Evolutionary conservation across 2,888 invertebrate species (phyloP), one percentile per base, ranked within the genome.

Genomic region (Cryptus viduatorius): DNA sequence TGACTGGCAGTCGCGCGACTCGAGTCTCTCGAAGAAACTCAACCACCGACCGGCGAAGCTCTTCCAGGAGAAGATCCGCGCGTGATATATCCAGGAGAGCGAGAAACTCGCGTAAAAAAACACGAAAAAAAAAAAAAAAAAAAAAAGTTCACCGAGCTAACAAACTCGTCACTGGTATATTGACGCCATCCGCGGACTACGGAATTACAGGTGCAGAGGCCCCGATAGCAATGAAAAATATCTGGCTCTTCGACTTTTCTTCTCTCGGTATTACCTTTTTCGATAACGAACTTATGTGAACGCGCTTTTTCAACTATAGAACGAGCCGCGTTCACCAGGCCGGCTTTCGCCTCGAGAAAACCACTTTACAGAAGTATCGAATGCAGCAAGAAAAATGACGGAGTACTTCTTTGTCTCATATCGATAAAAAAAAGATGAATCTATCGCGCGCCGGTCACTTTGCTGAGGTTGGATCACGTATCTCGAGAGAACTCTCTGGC

Each of bases 141-240:
- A 59, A 59, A 56, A 42, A 29, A 37, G 10, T 29, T 64, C 24
- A 42, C 64, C 69, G 68, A 76, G 79, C 71, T 83, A 83, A 83
- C 75, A 83, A 84, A 84, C 84, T 84, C 84, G 84, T 84, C 84
- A 80, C 71, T 65, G 84, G 72, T 80, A 73, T 69, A 80, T 80
- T 84, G 83, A 84, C 83, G 80, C 80, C 73, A 77, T 80, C 72
- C 77, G 68, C 29, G 61, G 79, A 76, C 79, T 73, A 50, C 79
- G 67, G 65, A 72, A 77, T 75, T 59, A 42, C 59, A 59, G 42
- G 53, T 53, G 37, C 37, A 19, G 44, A 16, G 10, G 7, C 2
- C 19, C 16, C 8, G 42, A 2, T 37, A 7, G 64, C 19, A 29
- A 16, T 64, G 53, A 48, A 76, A 81, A 81, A 65, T 81, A 42